Percentiles rank a stretch among this genome's conserved stretches.
These are phyloP conservation scores for Dipus sagitta DNA, from an alignment of 2,797 vertebrate genomes.

Conservation along the genomic window DNA sequence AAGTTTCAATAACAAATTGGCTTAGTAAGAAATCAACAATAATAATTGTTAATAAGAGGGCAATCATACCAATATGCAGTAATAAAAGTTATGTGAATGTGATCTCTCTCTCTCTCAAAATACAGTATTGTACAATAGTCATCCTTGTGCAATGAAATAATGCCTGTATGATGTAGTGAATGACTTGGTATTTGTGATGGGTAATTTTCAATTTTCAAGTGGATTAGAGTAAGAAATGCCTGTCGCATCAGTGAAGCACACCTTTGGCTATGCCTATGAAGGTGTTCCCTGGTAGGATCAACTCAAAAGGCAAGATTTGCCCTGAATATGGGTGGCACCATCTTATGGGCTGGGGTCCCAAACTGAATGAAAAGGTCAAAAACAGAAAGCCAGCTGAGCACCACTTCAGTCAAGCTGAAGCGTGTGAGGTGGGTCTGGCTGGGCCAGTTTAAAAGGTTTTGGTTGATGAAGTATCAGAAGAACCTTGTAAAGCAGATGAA, in stretches of 20 bases:
- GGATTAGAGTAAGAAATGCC: neutral
- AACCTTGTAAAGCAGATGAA: neutral
- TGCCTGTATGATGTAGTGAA: neutral
- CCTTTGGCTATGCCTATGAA: neutral
- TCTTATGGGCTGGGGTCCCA: neutral
- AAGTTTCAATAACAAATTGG: conserved; percentile 8
- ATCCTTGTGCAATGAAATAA: neutral
- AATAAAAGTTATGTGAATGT: neutral
- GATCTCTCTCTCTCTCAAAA: neutral
- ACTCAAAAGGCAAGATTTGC: neutral
- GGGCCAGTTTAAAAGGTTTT: conserved; percentile 4
- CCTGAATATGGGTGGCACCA: neutral
- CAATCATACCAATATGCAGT: neutral
- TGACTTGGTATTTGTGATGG: neutral
- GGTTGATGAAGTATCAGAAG: neutral
- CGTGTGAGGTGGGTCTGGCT: neutral
- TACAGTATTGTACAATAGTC: neutral
- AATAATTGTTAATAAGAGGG: neutral
- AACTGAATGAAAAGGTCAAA: neutral
- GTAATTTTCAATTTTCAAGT: neutral
- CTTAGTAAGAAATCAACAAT: neutral
- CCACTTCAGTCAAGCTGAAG: neutral
- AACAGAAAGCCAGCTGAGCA: neutral
- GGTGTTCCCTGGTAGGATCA: neutral
- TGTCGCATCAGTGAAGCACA: neutral